phyloP scores from a whole-genome alignment of 1,140 invertebrate genomes.

The Chironomus striatipennis region DNA sequence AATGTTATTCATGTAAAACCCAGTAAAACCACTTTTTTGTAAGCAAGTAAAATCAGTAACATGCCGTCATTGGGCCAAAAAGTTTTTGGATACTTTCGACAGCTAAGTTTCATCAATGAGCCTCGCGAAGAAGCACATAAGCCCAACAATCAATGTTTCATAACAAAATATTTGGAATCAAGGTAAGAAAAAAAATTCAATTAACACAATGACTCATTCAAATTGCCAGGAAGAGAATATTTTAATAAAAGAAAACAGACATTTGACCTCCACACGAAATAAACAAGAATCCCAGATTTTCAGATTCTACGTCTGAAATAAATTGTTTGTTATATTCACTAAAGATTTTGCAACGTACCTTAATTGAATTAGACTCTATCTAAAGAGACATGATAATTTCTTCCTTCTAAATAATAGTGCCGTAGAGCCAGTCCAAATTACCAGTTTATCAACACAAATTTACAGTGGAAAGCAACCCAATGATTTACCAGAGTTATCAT shows the following conservation, averaged over 20 bases:
- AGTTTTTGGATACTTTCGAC: constrained; percentile 63
- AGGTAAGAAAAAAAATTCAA: constrained; percentile 46
- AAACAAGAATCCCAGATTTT: neutral
- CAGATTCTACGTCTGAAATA: neutral
- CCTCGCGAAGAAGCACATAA: constrained; percentile 43
- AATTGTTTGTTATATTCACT: too few relatives aligned
- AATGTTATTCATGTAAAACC: neutral
- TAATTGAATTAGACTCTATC: neutral
- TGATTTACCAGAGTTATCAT: constrained; percentile 50
- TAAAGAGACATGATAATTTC: neutral
- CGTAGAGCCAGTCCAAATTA: constrained; percentile 26
- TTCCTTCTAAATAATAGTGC: neutral
- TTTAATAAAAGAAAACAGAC: neutral
- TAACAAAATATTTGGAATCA: constrained; percentile 58
- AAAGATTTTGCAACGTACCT: too few relatives aligned
- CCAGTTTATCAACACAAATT: constrained; percentile 45
- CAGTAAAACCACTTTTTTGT: neutral
- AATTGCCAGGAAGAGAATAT: neutral
- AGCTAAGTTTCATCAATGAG: constrained; percentile 57
- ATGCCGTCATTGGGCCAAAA: constrained; percentile 67
- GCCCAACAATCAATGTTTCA: constrained; percentile 52
- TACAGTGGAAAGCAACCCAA: constrained; percentile 56
- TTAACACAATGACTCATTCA: neutral
- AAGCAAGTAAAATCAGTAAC: constrained; percentile 22
- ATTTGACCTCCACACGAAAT: neutral